Evolutionary conservation across 2,888 invertebrate species (phyloP).

Genomic region (Agriopis leucophaearia): DNA sequence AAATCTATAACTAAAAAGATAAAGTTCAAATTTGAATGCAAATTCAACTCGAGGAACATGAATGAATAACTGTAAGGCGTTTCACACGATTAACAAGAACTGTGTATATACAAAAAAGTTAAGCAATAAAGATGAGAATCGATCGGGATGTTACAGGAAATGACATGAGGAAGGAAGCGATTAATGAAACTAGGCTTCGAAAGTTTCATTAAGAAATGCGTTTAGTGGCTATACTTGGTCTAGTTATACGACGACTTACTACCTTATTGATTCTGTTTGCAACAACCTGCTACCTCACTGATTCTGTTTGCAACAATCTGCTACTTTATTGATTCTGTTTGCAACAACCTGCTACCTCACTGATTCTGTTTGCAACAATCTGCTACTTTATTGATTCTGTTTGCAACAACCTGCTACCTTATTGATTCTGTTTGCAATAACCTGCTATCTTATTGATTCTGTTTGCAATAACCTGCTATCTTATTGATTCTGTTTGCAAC

Average conservation of each 20-base stretch:
- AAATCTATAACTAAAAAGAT: neutral
- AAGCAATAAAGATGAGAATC: conserved; percentile 19
- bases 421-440: too few species aligned
- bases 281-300: neutral
- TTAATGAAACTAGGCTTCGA: neutral
- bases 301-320: too few species aligned
- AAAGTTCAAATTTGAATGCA: conserved; percentile 5
- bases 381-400: too few species aligned
- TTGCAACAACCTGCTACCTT: too few species aligned
- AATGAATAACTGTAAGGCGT: conserved; percentile 1
- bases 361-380: too few species aligned
- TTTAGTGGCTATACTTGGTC: neutral
- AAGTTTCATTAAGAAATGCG: too few species aligned
- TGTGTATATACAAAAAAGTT: conserved; percentile 8
- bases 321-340: too few species aligned
- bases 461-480: too few species aligned
- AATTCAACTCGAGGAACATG: neutral
- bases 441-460: too few species aligned
- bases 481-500: too few species aligned
- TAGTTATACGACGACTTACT: neutral
- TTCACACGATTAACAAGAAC: conserved; percentile 8
- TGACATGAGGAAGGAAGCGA: conserved; percentile 19
- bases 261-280: neutral
- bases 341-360: too few species aligned
- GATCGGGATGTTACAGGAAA: conserved; percentile 8